Base-by-base conservation (phyloP, 2,113 vertebrate species). In the Campylomormyrus numenius region DNA sequence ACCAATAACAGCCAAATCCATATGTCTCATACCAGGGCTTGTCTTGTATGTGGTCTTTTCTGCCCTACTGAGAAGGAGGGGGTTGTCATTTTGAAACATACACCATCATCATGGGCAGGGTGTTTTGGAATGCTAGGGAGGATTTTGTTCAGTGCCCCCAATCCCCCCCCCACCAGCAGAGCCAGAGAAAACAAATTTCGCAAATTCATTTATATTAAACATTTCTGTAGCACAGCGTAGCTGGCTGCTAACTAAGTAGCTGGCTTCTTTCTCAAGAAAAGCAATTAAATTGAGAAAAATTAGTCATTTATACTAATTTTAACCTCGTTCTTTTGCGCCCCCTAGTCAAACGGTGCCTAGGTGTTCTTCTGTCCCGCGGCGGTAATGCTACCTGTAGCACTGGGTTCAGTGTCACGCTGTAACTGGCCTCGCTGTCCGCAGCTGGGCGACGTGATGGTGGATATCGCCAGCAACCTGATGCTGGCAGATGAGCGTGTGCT, bases 381-480 rank as follows among this genome's bases (percentile, higher is more conserved):
- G 53, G 53, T 39, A 10, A 17, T 7, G 8, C 83, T n/a, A 2
- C n/a, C n/a, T 58, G 31, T 66, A 46, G 62, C 88, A 19, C n/a
- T 31, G 27, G 50, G 39, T 17, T 58, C 6, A 11, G 19, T 45
- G 10, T 88, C 45, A 52, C 89, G 3, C 2, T 2, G 83, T 46
- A 10, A 85, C 3, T 9, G 6, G 27, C 85, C n/a, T 94, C 85
- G 89, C 84, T 85, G 85, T 48, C 66, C 31, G 62, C 92, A 99
- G 98, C 96, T 99, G 0, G 98, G 98, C 0, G 97, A 98, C 0
- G 98, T 99, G 92, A 99, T 99, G 97, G 96, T 99, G 21, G 98
- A 97, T 94, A 98, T 99, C 91, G 97, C 98, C 17, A 99, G 98
- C 92, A 99, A 99, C 92, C 94, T 99, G 92, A 98, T 99, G 98